Percentiles rank a stretch among this genome's conserved stretches.
Evolutionary conservation across 2,797 vertebrate species (phyloP).

Genomic region (Ctenosaura bakeri): DNA sequence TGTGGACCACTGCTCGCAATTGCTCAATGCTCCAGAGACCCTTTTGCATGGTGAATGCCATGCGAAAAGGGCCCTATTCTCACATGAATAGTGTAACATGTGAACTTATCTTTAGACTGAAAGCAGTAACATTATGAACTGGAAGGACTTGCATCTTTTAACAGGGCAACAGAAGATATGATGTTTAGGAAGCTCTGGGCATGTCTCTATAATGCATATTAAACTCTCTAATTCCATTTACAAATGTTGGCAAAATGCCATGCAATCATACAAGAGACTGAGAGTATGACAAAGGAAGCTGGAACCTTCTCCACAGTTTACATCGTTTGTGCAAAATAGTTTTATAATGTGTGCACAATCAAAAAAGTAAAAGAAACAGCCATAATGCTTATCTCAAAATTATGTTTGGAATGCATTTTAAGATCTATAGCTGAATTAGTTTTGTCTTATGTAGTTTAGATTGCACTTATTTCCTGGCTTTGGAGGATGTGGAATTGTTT

Average conservation of each 20-base stretch:
- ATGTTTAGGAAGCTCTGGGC: not conserved
- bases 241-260: not conserved
- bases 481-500: no score
- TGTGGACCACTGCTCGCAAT: no score
- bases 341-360: not conserved
- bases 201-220: not conserved
- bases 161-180: not conserved
- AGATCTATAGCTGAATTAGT: not conserved
- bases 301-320: not conserved
- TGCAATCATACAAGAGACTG: not conserved
- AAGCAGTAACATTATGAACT: not conserved
- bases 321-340: not conserved
- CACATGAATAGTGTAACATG: not conserved
- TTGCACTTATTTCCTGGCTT: not conserved
- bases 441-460: not conserved
- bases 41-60: no score
- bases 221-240: not conserved
- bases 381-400: not conserved
- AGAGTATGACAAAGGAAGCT: not conserved
- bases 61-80: not conserved
- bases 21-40: no score
- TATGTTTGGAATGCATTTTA: not conserved
- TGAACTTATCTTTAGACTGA: not conserved
- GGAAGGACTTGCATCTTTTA: not conserved
- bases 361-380: not conserved